Percentiles rank a stretch among this genome's conserved stretches.
These are phyloP conservation scores for Selenia dentaria DNA, from an alignment of 2,888 invertebrate genomes.

Conservation along the genomic window DNA sequence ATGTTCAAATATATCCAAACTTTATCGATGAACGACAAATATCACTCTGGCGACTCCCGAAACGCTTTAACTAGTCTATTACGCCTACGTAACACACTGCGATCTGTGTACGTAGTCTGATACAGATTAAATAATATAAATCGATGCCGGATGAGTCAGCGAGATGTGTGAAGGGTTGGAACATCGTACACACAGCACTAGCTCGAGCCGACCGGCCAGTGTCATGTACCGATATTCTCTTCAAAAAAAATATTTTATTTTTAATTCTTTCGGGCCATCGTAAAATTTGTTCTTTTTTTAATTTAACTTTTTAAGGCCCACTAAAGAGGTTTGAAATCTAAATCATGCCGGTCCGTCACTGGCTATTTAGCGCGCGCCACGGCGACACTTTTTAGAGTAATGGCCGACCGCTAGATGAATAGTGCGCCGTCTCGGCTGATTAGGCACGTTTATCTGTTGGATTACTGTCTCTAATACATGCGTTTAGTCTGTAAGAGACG, in stretches of 20 bases:
- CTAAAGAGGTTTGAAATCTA: conserved; percentile 78
- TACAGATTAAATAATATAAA: conserved; percentile 79
- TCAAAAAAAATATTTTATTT: conserved; percentile 55
- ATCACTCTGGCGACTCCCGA: conserved; percentile 55
- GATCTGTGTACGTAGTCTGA: conserved; percentile 58
- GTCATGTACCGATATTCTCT: conserved; percentile 50
- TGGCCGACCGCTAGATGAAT: conserved; percentile 49
- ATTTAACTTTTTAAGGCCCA: conserved; percentile 49
- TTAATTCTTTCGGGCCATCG: conserved; percentile 40
- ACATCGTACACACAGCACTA: conserved; percentile 39
- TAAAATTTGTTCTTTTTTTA: conserved; percentile 16
- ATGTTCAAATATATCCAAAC: too few relatives aligned
- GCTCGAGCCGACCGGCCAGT: conserved; percentile 48
- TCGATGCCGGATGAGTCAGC: conserved; percentile 73
- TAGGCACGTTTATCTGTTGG: conserved; percentile 62
- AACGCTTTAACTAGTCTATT: conserved; percentile 70
- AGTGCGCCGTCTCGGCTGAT: conserved; percentile 59
- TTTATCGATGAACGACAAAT: conserved; percentile 66
- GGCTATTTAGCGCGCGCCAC: conserved; percentile 64
- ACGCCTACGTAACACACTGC: too few relatives aligned
- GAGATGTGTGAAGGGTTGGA: conserved; percentile 63
- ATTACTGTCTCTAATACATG: conserved; percentile 16
- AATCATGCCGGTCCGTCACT: conserved; percentile 65
- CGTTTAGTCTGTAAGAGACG: neutral
- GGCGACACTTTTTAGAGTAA: conserved; percentile 60